A percentile compares a stretch with the other conserved stretches of the same genome.
phyloP scores from a whole-genome alignment of 1,140 invertebrate genomes.

The Calliphora vicina region DNA sequence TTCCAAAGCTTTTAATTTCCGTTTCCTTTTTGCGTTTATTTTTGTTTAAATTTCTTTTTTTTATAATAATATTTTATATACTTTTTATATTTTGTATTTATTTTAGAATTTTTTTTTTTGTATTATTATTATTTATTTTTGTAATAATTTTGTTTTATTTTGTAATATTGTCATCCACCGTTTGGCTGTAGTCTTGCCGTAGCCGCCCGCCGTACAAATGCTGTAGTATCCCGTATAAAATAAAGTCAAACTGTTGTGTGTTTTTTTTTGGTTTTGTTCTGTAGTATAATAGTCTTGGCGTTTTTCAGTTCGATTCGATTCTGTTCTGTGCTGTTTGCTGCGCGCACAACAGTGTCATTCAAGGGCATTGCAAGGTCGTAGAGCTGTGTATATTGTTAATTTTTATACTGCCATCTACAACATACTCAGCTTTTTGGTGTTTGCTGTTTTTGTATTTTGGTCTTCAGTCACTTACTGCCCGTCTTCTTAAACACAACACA shows the following conservation, averaged over 20 bases:
- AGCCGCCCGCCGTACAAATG: conserved; percentile 31
- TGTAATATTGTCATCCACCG: conserved; percentile 27
- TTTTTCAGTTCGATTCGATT: too few species aligned
- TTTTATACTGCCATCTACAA: not conserved
- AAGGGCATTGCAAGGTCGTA: conserved; percentile 63
- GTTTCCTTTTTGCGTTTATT: too few species aligned
- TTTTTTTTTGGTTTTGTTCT: not conserved
- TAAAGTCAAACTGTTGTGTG: conserved; percentile 1
- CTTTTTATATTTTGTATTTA: not conserved
- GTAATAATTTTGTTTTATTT: conserved; percentile 16
- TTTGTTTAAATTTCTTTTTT: not conserved
- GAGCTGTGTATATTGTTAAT: conserved; percentile 39
- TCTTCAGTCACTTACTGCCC: conserved; percentile 25
- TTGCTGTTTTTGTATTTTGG: conserved; percentile 9
- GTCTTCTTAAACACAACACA: conserved; percentile 16
- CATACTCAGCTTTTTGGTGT: not conserved
- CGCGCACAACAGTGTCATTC: conserved; percentile 61
- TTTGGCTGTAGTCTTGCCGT: not conserved
- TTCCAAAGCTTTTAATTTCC: too few species aligned
- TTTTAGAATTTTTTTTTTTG: too few species aligned
- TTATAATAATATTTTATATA: not conserved
- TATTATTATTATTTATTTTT: not conserved
- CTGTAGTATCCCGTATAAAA: not conserved
- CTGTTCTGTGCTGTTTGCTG: conserved; percentile 36
- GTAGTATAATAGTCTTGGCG: too few species aligned